A percentile compares a stretch with the other conserved stretches of the same genome.
Evolutionary conservation across 2,113 vertebrate genomes (phyloP).

Genomic region (Gracilinanus agilis): DNA sequence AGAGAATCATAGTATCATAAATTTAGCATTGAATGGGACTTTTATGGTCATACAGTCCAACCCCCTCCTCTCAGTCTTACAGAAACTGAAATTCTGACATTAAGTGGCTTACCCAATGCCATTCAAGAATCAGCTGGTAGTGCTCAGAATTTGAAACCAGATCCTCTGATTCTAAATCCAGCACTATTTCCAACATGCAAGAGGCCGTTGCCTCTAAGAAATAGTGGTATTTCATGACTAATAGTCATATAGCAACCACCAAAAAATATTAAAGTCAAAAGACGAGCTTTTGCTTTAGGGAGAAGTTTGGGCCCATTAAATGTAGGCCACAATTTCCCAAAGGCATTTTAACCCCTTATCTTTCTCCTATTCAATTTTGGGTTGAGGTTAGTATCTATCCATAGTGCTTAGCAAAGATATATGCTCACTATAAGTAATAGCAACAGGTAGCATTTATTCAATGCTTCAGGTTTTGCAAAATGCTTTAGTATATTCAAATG

Average conservation of each 20-base stretch:
- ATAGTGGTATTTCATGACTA: neutral
- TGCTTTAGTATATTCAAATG: neutral
- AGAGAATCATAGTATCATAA: neutral
- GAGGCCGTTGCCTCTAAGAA: neutral
- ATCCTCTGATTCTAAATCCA: neutral
- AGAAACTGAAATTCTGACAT: neutral
- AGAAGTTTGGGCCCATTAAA: neutral
- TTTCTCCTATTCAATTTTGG: neutral
- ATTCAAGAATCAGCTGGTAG: neutral
- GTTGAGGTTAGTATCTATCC: neutral
- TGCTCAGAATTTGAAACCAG: neutral
- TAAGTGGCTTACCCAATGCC: neutral
- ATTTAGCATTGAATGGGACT: neutral
- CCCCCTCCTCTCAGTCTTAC: neutral
- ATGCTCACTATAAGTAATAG: neutral
- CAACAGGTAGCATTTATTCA: neutral
- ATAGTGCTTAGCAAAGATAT: neutral
- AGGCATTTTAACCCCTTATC: neutral
- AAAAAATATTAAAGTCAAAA: neutral
- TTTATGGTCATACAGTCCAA: neutral
- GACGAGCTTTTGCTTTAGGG: neutral
- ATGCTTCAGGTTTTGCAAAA: neutral
- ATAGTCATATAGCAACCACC: neutral
- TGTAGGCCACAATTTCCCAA: neutral
- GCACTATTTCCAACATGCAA: neutral